A percentile compares a stretch with the other conserved stretches of the same genome.
Conservation (phyloP, 1,140 invertebrate species). For the Eufriesea mexicana region DNA sequence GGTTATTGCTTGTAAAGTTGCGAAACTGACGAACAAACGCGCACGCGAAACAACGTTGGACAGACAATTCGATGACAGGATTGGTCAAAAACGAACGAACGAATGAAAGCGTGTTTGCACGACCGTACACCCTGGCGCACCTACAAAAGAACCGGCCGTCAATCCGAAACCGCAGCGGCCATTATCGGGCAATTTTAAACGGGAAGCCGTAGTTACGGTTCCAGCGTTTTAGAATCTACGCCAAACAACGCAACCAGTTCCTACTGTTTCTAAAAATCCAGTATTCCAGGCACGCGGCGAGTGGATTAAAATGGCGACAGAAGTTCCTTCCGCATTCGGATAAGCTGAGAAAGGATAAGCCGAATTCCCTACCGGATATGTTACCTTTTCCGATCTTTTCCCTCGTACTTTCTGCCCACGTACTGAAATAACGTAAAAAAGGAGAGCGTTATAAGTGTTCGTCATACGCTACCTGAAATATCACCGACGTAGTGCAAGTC, state of each 20-base stretch:
- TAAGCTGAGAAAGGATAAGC: not conserved
- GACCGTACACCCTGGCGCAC: not conserved
- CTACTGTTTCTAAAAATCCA: conserved; percentile 2
- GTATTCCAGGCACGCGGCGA: not conserved
- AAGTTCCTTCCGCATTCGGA: not conserved
- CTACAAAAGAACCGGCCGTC: conserved; percentile 60
- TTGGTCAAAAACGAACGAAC: conserved; percentile 40
- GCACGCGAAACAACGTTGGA: conserved; percentile 38
- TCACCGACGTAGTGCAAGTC: conserved; percentile 58
- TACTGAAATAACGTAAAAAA: too few relatives aligned
- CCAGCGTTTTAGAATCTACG: conserved; percentile 40
- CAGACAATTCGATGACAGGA: conserved; percentile 61
- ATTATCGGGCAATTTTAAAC: conserved; percentile 66
- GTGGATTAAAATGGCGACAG: not conserved
- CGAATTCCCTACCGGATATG: not conserved
- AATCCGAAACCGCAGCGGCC: conserved; percentile 56
- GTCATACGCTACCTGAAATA: conserved; percentile 47
- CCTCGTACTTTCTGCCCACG: not conserved
- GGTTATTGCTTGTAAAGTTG: conserved; percentile 72
- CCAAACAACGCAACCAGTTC: conserved; percentile 46
- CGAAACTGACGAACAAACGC: conserved; percentile 55
- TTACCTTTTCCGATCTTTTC: not conserved
- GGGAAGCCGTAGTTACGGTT: conserved; percentile 54
- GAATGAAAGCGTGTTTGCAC: conserved; percentile 60
- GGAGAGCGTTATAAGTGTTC: conserved; percentile 32